A percentile compares a stretch with the other conserved stretches of the same genome.
Conservation (phyloP, 37 sponge, comb jelly and placozoan genomes). For the Chondrosia reniformis region DNA sequence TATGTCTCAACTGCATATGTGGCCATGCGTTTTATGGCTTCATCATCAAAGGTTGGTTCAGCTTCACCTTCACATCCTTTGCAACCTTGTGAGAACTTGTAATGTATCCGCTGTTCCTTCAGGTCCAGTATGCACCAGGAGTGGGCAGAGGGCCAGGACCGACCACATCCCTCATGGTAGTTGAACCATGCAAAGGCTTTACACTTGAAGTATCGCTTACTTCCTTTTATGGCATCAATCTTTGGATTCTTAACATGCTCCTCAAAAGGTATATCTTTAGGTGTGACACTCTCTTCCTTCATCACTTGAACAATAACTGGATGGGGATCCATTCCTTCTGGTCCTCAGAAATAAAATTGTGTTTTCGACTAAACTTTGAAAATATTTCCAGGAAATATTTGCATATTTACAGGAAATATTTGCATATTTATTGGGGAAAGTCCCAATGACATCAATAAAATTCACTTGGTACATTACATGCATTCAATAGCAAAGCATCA, state of each 20-base stretch:
- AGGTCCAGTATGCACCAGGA: conserved; percentile 42
- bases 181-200: conserved; percentile 40
- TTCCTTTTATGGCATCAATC: not conserved
- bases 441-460: too few species aligned
- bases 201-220: conserved; percentile 8
- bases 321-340: too few species aligned
- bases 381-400: too few species aligned
- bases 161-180: not conserved
- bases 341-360: too few species aligned
- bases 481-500: not conserved
- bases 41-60: conserved; percentile 13
- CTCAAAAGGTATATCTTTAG: not conserved
- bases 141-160: conserved; percentile 38
- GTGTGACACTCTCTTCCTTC: not conserved
- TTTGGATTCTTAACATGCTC: not conserved
- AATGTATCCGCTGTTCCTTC: not conserved
- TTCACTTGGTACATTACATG: not conserved
- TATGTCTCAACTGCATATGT: conserved; percentile 28
- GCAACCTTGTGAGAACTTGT: conserved; percentile 9
- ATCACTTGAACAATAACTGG: not conserved
- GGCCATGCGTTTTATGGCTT: conserved; percentile 23
- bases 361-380: too few species aligned
- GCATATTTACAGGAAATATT: too few species aligned
- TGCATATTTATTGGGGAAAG: too few species aligned
- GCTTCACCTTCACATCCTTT: conserved; percentile 8